These are phyloP conservation scores for Astreopora myriophthalma DNA, from an alignment of 64 coral and sea anemone species.

Conservation along the genomic window DNA sequence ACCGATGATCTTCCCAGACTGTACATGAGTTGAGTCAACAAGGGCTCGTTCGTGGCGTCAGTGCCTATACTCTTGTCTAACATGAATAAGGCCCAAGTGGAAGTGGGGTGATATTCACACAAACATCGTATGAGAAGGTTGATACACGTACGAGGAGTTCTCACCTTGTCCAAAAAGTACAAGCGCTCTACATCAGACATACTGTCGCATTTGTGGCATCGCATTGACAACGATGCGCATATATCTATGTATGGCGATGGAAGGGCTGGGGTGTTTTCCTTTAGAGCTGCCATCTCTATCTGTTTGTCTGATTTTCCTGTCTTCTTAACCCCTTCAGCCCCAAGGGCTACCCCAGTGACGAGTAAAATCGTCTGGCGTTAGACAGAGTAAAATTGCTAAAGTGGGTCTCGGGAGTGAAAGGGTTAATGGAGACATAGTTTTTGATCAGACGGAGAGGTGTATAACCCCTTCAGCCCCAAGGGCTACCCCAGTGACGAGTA, in stretches of 20 bases:
- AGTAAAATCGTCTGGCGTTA: no score
- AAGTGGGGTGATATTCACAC: not conserved
- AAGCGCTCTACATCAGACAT: not conserved
- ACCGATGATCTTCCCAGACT: not conserved
- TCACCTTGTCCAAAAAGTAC: not conserved
- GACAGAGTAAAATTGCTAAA: no score
- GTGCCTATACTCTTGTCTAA: not conserved
- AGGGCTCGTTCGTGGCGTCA: not conserved
- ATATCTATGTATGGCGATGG: not conserved
- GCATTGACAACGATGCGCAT: not conserved
- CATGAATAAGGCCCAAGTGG: fast-evolving
- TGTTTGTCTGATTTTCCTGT: not conserved
- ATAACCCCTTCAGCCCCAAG: no score
- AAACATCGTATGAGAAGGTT: not conserved
- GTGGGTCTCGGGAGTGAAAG: no score
- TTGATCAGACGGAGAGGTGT: no score
- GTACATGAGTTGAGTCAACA: not conserved
- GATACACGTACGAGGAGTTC: not conserved
- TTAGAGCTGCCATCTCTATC: not conserved
- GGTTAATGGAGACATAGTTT: no score
- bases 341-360: no score
- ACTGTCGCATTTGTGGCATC: not conserved
- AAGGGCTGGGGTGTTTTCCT: not conserved
- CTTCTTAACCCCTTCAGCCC: no score
- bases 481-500: no score